phyloP scores from a whole-genome alignment of 2,888 invertebrate species.

The Venusia cambrica region DNA sequence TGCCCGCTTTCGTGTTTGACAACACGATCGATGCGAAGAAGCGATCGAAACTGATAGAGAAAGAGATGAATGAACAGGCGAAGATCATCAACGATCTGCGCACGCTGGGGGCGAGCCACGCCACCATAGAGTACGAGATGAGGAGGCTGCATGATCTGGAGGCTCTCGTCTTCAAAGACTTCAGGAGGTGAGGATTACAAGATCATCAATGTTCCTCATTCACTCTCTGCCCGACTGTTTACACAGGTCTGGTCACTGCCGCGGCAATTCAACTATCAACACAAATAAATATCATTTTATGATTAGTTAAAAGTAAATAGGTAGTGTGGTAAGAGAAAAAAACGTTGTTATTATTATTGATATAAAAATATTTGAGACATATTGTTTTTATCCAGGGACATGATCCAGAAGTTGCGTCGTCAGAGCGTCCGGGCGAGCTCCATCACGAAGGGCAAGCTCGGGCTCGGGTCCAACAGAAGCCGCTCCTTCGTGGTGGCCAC shows the following conservation, averaged over 20 bases:
- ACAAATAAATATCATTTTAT: too few relatives aligned
- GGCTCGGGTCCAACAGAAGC: constrained; percentile 87
- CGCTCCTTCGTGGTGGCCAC: constrained; percentile 86
- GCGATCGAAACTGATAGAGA: constrained; percentile 95
- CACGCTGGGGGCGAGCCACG: constrained; percentile 92
- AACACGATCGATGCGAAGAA: constrained; percentile 89
- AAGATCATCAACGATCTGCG: constrained; percentile 96
- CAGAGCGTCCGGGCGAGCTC: constrained; percentile 91
- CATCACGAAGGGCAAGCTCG: constrained; percentile 88
- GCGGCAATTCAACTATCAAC: too few relatives aligned
- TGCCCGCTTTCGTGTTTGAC: constrained; percentile 93
- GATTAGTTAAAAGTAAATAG: too few relatives aligned
- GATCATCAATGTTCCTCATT: too few relatives aligned
- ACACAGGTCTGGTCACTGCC: too few relatives aligned
- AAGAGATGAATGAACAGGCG: constrained; percentile 98
- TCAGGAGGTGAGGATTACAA: constrained; percentile 84
- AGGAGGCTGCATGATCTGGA: constrained; percentile 95
- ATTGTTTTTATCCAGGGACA: constrained; percentile 82
- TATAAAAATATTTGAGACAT: too few relatives aligned
- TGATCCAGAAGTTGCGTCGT: constrained; percentile 93
- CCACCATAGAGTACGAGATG: constrained; percentile 95
- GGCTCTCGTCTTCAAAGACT: constrained; percentile 96
- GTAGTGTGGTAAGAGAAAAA: too few relatives aligned
- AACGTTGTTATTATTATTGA: too few relatives aligned
- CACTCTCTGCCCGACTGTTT: too few relatives aligned